phyloP scores from a whole-genome alignment of 1,140 invertebrate genomes.

The Papilio aristodemus region DNA sequence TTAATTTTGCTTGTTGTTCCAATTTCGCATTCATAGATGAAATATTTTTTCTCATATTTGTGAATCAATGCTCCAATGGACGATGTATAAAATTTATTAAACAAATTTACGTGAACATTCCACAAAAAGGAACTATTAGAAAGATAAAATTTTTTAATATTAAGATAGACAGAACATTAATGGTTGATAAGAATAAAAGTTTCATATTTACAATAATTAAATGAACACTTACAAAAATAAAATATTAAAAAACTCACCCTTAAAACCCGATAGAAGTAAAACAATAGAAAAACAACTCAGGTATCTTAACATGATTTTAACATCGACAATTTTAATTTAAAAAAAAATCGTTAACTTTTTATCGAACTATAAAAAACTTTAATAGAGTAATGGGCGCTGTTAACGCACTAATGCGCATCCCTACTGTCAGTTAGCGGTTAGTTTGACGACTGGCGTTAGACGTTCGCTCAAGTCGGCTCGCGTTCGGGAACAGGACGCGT shows the following conservation, averaged over 20 bases:
- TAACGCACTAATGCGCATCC: conserved; percentile 6
- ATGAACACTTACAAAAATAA: not conserved
- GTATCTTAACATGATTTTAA: conserved; percentile 20
- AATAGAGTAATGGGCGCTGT: not conserved
- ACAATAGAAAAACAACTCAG: conserved; percentile 38
- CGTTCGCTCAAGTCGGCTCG: conserved; percentile 48
- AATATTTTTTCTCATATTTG: too few species aligned
- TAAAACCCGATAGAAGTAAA: conserved; percentile 38
- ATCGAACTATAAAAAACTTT: conserved; percentile 11
- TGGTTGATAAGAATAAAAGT: too few species aligned
- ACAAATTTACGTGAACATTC: too few species aligned
- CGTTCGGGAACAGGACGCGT: conserved; percentile 62
- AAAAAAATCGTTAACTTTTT: not conserved
- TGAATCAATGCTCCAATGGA: too few species aligned
- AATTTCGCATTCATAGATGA: too few species aligned
- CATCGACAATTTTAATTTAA: not conserved
- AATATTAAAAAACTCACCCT: conserved; percentile 41
- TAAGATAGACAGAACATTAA: too few species aligned
- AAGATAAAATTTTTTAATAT: too few species aligned
- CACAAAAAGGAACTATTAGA: too few species aligned
- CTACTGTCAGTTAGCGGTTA: conserved; percentile 24
- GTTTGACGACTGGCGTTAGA: conserved; percentile 54
- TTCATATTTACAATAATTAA: too few species aligned
- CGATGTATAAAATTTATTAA: too few species aligned
- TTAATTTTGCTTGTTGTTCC: too few species aligned